A percentile compares a stretch with the other conserved stretches of the same genome.
Evolutionary conservation across 2,888 invertebrate genomes (phyloP).

Genomic region (Drosophila glabriapex): DNA sequence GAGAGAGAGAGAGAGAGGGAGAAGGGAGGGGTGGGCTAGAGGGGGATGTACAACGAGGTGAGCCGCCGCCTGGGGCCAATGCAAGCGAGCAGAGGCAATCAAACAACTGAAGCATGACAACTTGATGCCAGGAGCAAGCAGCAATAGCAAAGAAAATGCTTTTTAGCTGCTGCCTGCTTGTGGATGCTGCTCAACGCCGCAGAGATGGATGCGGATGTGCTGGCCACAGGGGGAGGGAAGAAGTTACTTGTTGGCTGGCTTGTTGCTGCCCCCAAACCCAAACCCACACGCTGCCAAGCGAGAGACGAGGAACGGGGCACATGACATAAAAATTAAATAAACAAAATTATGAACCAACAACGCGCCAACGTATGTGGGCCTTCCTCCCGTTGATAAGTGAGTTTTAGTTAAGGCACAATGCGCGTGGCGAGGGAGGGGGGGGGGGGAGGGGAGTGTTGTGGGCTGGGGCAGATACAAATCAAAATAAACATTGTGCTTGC

Average conservation of each 20-base stretch:
- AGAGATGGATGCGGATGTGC: conserved; percentile 4
- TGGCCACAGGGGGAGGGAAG: conserved; percentile 1
- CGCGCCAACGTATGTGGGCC: conserved; percentile 56
- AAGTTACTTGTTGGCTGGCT: background rate
- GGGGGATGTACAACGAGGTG: conserved; percentile 44
- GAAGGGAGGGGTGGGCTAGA: background rate
- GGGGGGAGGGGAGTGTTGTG: background rate
- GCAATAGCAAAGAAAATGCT: conserved; percentile 49
- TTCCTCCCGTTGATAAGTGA: conserved; percentile 36
- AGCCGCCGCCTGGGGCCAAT: conserved; percentile 67
- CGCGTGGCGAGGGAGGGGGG: background rate
- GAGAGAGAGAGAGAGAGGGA: background rate
- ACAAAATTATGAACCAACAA: conserved; percentile 73
- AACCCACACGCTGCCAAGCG: conserved; percentile 20
- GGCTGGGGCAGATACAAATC: conserved; percentile 48
- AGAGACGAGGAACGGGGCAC: conserved; percentile 49
- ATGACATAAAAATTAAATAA: conserved; percentile 80
- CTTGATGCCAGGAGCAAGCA: conserved; percentile 79
- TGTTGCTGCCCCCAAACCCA: background rate
- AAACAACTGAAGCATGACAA: conserved; percentile 80
- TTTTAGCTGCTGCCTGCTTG: conserved; percentile 35
- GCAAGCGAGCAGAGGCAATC: conserved; percentile 77
- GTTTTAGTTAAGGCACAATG: conserved; percentile 35
- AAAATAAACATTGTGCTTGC: conserved; percentile 68
- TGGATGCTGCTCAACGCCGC: conserved; percentile 10